Percentiles rank a stretch among this genome's conserved stretches.
These are phyloP conservation scores for Agraylea sexmaculata DNA, from an alignment of 1,140 invertebrate genomes.

Conservation along the genomic window DNA sequence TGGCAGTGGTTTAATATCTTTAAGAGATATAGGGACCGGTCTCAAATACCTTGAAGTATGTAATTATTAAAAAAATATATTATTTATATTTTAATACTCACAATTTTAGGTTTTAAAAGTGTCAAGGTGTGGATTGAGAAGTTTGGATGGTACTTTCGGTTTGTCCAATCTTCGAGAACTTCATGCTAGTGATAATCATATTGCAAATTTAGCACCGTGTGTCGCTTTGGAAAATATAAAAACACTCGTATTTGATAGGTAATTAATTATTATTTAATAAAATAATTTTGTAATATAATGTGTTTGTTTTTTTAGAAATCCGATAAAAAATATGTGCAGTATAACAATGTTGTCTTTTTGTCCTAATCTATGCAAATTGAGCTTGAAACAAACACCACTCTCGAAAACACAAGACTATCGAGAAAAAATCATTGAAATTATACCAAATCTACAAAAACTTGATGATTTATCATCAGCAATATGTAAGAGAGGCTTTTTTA, in stretches of 20 bases:
- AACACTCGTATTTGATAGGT: conserved; percentile 41
- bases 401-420: conserved; percentile 28
- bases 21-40: conserved; percentile 54
- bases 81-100: neutral
- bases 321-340: conserved; percentile 29
- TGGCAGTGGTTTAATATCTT: conserved; percentile 48
- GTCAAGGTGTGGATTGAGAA: conserved; percentile 49
- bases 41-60: conserved; percentile 40
- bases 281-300: conserved; percentile 1
- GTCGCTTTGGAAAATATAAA: conserved; percentile 40
- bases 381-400: conserved; percentile 32
- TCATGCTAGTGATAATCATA: conserved; percentile 47
- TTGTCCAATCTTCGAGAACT: conserved; percentile 46
- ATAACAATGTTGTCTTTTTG: conserved; percentile 36
- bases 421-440: conserved; percentile 25
- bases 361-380: conserved; percentile 29
- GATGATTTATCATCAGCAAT: too few species aligned
- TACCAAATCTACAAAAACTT: conserved; percentile 30
- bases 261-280: conserved; percentile 9
- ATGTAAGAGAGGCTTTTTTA: too few species aligned
- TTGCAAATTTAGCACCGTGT: conserved; percentile 45
- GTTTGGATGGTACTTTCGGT: conserved; percentile 52
- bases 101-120: conserved; percentile 44
- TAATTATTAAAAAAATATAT: neutral
- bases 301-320: conserved; percentile 24